Base-by-base conservation (phyloP, 2,797 vertebrate species). In the Iguana delicatissima region DNA sequence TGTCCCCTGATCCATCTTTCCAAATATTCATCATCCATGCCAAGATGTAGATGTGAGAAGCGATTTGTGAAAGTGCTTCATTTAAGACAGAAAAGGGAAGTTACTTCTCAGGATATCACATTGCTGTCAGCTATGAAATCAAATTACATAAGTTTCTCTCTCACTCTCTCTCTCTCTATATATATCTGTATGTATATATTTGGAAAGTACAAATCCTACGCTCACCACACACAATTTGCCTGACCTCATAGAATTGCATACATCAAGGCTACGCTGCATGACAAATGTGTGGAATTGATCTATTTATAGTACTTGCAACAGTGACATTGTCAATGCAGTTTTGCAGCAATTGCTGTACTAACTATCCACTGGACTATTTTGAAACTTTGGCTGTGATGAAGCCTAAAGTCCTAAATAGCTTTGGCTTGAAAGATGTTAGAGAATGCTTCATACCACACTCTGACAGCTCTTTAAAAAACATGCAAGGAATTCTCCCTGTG, bases 91-190 rank as follows among this genome's bases (percentile, higher is more conserved):
- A 62, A 92, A 89, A 87, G 84, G 62, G 89, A 87, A 91, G 87
- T 88, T 94, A 80, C 83, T 55, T 95, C 80, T 94, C 89, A 91
- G 80, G 26, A 87, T 93, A 84, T 93, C 90, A 93, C 92, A 89
- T 93, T 84, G 92, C 90, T 92, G 55, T 93, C 85, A 79, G 89
- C 59, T 92, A 46, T 93, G 91, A 95, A 93, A 93, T 59, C 8
- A 94, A 95, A 96, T 92, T 87, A 84, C 89, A 95, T 82, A 89
- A 89, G 86, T 84, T 77, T 92, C 64, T 89, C 42, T 84, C 64
- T 67, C n/a, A 82, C 67, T 32, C 67, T 6, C 29, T 32, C 29
- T 10, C 29, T 13, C 29, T 32, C 26, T 9, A 67, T 67, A 67
- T 67, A 67, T 67, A 67, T n/a, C n/a, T n/a, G n/a, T 67, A 29